phyloP scores from a whole-genome alignment of 2,797 vertebrate genomes.

The Poecilia gillii region DNA sequence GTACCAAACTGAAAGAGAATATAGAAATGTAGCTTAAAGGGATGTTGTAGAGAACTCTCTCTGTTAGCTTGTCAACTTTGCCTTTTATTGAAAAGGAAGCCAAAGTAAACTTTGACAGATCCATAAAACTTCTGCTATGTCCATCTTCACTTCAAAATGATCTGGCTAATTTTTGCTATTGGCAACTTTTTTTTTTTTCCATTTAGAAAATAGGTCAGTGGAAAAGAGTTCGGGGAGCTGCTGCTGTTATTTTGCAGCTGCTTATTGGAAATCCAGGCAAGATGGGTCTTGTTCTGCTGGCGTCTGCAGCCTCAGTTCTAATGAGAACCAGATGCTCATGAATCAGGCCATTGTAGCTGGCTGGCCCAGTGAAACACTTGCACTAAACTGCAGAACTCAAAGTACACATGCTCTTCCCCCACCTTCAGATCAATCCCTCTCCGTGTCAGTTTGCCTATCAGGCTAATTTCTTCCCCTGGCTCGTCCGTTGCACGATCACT shows the following conservation, averaged over 20 bases:
- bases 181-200: constrained; percentile 45
- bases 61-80: background rate
- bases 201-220: constrained; percentile 82
- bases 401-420: constrained; percentile 6
- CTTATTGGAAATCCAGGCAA: constrained; percentile 75
- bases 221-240: constrained; percentile 75
- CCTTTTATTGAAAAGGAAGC: background rate
- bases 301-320: constrained; percentile 71
- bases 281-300: constrained; percentile 76
- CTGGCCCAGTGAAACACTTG: constrained; percentile 68
- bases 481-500: constrained; percentile 38
- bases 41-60: background rate
- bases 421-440: constrained; percentile 24
- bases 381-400: constrained; percentile 48
- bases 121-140: background rate
- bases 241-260: constrained; percentile 79
- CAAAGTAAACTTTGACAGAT: background rate
- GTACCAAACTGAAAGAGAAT: too few relatives aligned
- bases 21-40: background rate
- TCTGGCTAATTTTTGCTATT: constrained; percentile 38
- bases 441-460: constrained; percentile 36
- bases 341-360: constrained; percentile 86
- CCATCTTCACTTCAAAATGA: constrained; percentile 9
- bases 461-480: constrained; percentile 36
- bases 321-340: constrained; percentile 87